Conservation (phyloP, 2,113 vertebrate species). For the Phyllostomus hastatus region DNA sequence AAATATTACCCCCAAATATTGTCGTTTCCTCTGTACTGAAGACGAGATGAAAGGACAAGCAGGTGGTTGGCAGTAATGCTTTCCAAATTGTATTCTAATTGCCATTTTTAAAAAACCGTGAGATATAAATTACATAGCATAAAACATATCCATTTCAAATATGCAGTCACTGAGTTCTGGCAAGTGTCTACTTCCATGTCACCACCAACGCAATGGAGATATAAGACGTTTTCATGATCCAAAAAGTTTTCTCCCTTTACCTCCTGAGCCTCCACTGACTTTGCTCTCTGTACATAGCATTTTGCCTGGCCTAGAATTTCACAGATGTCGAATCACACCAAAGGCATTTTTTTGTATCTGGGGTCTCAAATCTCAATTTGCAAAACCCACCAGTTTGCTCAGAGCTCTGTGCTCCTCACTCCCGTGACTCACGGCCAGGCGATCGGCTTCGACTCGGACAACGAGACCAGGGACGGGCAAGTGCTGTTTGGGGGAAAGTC, state of each 20-base stretch:
- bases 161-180: not conserved
- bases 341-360: not conserved
- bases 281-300: not conserved
- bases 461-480: not conserved
- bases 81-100: not conserved
- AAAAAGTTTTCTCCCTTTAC: not conserved
- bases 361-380: not conserved
- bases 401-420: not conserved
- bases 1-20: not conserved
- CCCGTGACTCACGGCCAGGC: not conserved
- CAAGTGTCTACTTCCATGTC: not conserved
- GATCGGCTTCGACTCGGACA: slow-evolving; percentile 26
- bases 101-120: not conserved
- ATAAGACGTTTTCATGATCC: not conserved
- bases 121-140: not conserved
- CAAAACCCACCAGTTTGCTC: not conserved
- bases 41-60: not conserved
- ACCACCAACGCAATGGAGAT: not conserved
- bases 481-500: slow-evolving; percentile 55
- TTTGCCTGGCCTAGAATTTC: not conserved
- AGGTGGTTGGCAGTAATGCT: not conserved
- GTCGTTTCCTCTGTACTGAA: not conserved
- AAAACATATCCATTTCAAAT: not conserved
- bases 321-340: not conserved
- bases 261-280: not conserved